Percentiles rank a stretch among this genome's conserved stretches.
Evolutionary conservation across 2,888 invertebrate genomes (phyloP).

Genomic region (Tribolium freemani): DNA sequence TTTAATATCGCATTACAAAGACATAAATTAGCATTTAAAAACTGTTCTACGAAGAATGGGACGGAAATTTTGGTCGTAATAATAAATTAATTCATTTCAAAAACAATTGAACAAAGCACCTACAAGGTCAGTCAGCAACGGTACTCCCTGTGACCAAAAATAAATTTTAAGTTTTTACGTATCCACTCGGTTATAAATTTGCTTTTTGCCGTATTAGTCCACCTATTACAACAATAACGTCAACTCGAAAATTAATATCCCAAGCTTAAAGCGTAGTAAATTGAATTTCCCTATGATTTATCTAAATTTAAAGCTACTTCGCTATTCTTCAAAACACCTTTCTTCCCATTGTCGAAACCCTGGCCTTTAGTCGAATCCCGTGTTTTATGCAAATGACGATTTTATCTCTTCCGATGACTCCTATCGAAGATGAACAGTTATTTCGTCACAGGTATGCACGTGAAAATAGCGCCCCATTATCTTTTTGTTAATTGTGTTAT

Average conservation of each 20-base stretch:
- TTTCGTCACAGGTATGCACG: constrained; percentile 26
- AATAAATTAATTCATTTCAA: background rate
- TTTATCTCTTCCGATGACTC: background rate
- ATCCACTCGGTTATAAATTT: background rate
- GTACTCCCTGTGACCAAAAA: background rate
- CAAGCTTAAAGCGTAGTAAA: background rate
- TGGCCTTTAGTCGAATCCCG: background rate
- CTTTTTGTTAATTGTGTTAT: constrained; percentile 31
- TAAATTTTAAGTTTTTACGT: background rate
- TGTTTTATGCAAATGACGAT: background rate
- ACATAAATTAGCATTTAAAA: background rate
- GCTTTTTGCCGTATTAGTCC: background rate
- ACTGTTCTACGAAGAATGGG: background rate
- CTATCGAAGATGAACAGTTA: constrained; percentile 17
- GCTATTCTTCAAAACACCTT: background rate
- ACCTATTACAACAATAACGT: background rate
- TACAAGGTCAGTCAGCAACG: background rate
- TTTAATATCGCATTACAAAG: background rate
- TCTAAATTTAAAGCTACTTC: background rate
- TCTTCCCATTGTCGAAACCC: background rate
- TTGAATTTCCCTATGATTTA: background rate
- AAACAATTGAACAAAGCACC: background rate
- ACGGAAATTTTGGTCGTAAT: background rate
- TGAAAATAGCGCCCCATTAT: constrained; percentile 14
- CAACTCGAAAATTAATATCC: background rate